Evolutionary conservation across 2,113 vertebrate species (phyloP).

Genomic region (Vulpes ferrilata): DNA sequence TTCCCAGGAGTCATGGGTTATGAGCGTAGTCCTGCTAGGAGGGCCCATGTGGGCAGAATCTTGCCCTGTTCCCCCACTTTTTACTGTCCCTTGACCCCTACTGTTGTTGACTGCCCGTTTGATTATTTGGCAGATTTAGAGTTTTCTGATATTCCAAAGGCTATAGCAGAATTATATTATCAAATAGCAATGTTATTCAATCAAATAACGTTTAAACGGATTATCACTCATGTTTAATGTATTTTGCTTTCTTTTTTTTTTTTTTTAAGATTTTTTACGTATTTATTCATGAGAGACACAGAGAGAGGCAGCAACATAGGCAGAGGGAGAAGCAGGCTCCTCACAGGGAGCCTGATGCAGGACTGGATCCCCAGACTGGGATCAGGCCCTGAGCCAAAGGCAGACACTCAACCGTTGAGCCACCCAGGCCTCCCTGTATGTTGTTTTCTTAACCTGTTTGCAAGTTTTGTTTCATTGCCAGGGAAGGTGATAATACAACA

Average conservation of each 20-base stretch:
- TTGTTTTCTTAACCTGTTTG: slow-evolving; percentile 41
- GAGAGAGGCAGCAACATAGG: too few species aligned
- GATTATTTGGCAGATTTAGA: neutral
- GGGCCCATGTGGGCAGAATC: neutral
- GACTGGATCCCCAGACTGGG: too few species aligned
- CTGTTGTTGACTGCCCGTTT: neutral
- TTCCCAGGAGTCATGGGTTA: neutral
- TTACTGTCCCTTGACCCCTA: neutral
- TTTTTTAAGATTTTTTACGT: too few species aligned
- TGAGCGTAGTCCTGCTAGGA: neutral
- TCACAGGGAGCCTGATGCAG: too few species aligned
- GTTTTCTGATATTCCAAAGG: neutral
- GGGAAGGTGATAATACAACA: neutral
- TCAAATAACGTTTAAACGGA: neutral
- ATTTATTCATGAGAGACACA: too few species aligned
- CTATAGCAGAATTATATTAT: neutral
- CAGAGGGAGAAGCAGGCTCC: too few species aligned
- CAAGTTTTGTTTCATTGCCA: slow-evolving; percentile 19
- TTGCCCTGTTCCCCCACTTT: neutral
- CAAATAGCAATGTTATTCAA: slow-evolving; percentile 2
- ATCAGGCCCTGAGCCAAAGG: too few species aligned
- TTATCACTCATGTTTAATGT: neutral
- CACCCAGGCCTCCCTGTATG: neutral
- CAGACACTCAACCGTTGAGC: too few species aligned
- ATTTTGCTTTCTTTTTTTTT: neutral